Base-by-base conservation (phyloP, 2,797 vertebrate genomes). In the Cyprinodon diabolis region DNA sequence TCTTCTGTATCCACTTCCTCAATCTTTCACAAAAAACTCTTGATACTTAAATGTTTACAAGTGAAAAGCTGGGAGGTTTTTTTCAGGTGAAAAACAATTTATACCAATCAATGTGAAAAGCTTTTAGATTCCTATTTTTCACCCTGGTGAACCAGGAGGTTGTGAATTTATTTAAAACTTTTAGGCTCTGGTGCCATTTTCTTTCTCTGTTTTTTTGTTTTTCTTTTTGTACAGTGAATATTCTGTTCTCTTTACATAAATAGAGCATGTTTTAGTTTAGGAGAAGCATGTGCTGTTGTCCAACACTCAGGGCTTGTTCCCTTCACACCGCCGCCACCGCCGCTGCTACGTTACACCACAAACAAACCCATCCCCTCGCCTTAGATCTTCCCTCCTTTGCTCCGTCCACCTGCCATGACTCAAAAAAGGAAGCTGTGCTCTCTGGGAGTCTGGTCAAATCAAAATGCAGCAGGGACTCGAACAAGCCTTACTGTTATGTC, bases 1-100 rank as follows among this genome's bases (percentile, higher is more conserved):
- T 37, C 76, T 84, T 87, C 78, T 76, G 57, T 78, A 80, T 81
- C 80, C 66, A 72, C 80, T 83, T 86, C 75, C 66, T 82, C 79
- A 77, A 6, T 74, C 68, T 66, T 56, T 87, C 85, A 85, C 84
- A 60, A 83, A 67, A 71, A 54, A 82, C 73, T 87, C 78, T 89
- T 79, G 6, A 78, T 87, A 82, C 75, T 67, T 81, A 76, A 87
- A 90, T 93, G 92, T 93, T 93, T 93, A 93, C 91, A 93, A 68
- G 56, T 60, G 80, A 74, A 78, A 68, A 66, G 72, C 35, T 68
- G 75, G 70, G 54, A 4, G 1, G 25, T 71, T 69, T 85, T 82
- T 85, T 81, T 75, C 86, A 80, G 84, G 84, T 84, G 72, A 84
- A 82, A 43, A 66, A 30, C n/a, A 6, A 69, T 90, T 90, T 90